phyloP scores from a whole-genome alignment of 2,888 invertebrate species.

The Ceriagrion tenellum region DNA sequence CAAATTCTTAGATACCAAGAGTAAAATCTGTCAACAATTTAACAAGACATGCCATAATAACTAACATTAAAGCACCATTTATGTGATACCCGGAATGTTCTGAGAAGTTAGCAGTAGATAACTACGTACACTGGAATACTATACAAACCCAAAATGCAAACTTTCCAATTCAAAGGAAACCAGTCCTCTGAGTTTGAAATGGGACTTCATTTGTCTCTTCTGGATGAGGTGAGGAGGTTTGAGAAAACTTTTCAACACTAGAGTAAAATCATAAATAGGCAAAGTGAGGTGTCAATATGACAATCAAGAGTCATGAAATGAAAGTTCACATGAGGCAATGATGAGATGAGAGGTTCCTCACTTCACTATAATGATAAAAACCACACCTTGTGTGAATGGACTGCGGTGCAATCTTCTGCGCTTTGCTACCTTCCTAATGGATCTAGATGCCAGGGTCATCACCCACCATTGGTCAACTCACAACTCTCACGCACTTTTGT shows the following conservation, averaged over 20 bases:
- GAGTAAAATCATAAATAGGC: neutral
- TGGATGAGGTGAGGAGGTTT: neutral
- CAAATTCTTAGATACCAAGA: constrained; percentile 37
- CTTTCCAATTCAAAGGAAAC: neutral
- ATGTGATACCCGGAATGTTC: constrained; percentile 23
- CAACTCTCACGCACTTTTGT: neutral
- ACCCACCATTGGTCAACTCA: neutral
- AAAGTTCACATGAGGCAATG: neutral
- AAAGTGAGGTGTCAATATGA: neutral
- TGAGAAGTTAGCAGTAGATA: neutral
- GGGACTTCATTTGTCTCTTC: neutral
- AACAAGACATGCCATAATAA: neutral
- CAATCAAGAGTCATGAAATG: neutral
- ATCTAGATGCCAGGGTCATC: neutral
- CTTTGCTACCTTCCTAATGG: neutral
- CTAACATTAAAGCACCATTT: constrained; percentile 4
- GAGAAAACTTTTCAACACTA: neutral
- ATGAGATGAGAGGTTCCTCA: neutral
- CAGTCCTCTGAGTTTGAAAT: neutral
- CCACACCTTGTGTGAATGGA: neutral
- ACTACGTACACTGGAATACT: neutral
- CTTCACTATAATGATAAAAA: neutral
- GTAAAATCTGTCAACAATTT: neutral
- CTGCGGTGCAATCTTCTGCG: neutral
- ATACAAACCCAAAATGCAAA: neutral